Evolutionary conservation across 1,140 invertebrate genomes (phyloP).

Genomic region (Lepidurus couesii): DNA sequence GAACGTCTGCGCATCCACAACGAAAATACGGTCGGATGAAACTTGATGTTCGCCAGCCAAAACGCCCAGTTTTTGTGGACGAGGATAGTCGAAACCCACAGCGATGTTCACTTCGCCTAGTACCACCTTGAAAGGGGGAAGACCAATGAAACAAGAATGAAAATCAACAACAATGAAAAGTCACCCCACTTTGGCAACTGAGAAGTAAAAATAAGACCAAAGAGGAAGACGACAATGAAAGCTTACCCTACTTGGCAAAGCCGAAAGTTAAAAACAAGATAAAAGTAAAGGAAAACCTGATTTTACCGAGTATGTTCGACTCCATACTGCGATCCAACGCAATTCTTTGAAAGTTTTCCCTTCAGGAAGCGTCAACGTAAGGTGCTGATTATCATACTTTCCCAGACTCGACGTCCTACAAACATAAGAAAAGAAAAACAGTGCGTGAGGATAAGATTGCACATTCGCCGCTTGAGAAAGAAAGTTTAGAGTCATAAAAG

Average conservation of each 20-base stretch:
- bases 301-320: conserved; percentile 74
- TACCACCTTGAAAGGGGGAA: conserved; percentile 60
- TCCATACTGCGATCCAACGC: conserved; percentile 84
- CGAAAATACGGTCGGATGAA: conserved; percentile 73
- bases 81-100: conserved; percentile 67
- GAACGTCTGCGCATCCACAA: conserved; percentile 84
- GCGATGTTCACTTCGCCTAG: conserved; percentile 81
- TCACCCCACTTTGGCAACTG: background rate
- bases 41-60: conserved; percentile 74
- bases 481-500: conserved; percentile 17
- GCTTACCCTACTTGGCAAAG: background rate
- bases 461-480: background rate
- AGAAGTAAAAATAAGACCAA: background rate
- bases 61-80: conserved; percentile 68
- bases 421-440: conserved; percentile 34
- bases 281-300: background rate
- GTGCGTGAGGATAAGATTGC: conserved; percentile 6
- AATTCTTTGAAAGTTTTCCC: conserved; percentile 73
- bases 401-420: conserved; percentile 55
- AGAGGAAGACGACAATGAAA: conserved; percentile 23
- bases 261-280: background rate
- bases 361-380: conserved; percentile 77
- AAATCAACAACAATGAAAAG: background rate
- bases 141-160: background rate
- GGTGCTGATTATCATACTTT: conserved; percentile 67